A percentile compares a stretch with the other conserved stretches of the same genome.
Evolutionary conservation across 2,888 invertebrate genomes (phyloP).

Genomic region (Hyles lineata): DNA sequence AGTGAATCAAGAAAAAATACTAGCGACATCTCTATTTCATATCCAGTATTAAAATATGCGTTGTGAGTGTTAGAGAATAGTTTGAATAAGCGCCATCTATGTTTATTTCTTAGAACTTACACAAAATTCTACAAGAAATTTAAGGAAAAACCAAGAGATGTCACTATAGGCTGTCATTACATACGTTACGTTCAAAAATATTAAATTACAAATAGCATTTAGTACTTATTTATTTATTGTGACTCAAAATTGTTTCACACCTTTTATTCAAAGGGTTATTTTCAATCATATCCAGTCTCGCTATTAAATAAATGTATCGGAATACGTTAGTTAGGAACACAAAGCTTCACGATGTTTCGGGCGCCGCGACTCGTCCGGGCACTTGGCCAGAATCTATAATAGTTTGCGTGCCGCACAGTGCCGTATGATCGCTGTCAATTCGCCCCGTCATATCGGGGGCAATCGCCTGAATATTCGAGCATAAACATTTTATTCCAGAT

Average conservation of each 20-base stretch:
- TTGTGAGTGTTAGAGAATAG: background rate
- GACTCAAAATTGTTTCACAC: constrained; percentile 10
- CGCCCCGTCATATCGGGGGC: constrained; percentile 61
- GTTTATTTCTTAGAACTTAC: background rate
- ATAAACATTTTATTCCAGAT: constrained; percentile 20
- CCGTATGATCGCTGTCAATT: constrained; percentile 66
- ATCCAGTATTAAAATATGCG: background rate
- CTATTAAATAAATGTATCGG: constrained; percentile 12
- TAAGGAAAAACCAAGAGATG: background rate
- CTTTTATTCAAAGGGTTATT: constrained; percentile 8
- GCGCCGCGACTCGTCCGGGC: constrained; percentile 53
- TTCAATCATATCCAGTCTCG: background rate
- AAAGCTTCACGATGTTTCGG: constrained; percentile 25
- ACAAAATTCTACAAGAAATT: background rate
- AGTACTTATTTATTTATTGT: constrained; percentile 20
- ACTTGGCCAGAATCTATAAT: constrained; percentile 74
- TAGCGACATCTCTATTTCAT: constrained; percentile 36
- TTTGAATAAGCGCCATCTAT: constrained; percentile 38
- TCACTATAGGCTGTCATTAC: background rate
- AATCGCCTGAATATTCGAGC: constrained; percentile 46
- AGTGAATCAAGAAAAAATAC: background rate
- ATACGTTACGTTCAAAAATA: constrained; percentile 18
- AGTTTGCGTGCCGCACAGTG: constrained; percentile 64
- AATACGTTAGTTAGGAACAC: constrained; percentile 5
- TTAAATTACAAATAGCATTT: background rate